Percentiles rank a stretch among this genome's conserved stretches.
Conservation (phyloP, 2,888 invertebrate species). For the Drosophila austrosaltans region DNA sequence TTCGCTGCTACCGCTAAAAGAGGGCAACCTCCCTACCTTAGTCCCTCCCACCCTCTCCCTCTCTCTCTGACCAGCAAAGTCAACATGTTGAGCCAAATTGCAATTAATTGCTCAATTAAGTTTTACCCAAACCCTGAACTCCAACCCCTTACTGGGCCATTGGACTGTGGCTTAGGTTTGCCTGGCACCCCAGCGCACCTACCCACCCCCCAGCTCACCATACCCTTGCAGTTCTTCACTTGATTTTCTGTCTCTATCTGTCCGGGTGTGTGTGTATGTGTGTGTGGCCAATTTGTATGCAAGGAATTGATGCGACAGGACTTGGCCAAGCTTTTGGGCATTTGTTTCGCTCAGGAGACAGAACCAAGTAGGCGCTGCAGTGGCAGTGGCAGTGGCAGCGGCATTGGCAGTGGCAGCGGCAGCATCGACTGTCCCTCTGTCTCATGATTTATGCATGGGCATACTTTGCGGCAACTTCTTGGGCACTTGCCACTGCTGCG, state of each 20-base stretch:
- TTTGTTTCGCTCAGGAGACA: constrained; percentile 13
- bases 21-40: not conserved
- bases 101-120: constrained; percentile 68
- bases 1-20: not conserved
- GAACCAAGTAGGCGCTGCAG: constrained; percentile 4
- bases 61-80: constrained; percentile 4
- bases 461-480: constrained; percentile 19
- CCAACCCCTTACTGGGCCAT: not conserved
- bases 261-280: constrained; percentile 2
- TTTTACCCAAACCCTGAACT: constrained; percentile 18
- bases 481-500: constrained; percentile 39
- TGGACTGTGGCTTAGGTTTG: constrained; percentile 5
- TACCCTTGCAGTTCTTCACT: constrained; percentile 10
- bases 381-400: not conserved
- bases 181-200: too few relatives aligned
- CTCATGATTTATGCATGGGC: constrained; percentile 28
- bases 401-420: not conserved
- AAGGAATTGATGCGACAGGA: constrained; percentile 25
- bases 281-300: constrained; percentile 27
- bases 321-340: constrained; percentile 15
- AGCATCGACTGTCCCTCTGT: constrained; percentile 2
- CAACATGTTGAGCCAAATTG: constrained; percentile 58
- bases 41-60: not conserved
- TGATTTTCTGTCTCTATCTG: constrained; percentile 6
- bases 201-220: too few relatives aligned